phyloP scores from a whole-genome alignment of 2,888 invertebrate species.

The Yponomeuta malinellus region DNA sequence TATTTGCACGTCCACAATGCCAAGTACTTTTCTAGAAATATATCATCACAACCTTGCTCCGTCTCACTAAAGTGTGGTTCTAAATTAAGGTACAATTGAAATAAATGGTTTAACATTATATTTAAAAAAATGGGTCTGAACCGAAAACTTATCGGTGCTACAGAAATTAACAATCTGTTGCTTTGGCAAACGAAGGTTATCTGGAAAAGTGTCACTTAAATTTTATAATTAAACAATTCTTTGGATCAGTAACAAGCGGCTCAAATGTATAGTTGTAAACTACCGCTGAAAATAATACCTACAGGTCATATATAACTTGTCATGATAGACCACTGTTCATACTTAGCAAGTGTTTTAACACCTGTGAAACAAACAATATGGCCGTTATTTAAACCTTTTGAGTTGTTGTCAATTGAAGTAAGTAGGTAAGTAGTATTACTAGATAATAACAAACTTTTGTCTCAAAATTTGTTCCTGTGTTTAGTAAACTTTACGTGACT shows the following conservation, averaged over 20 bases:
- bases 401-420: too few species aligned
- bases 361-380: too few species aligned
- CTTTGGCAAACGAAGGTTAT: too few species aligned
- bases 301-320: neutral
- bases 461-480: neutral
- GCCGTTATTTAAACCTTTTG: too few species aligned
- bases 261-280: neutral
- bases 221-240: too few species aligned
- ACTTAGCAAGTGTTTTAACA: neutral
- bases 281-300: neutral
- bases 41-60: neutral
- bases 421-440: too few species aligned
- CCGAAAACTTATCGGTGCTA: too few species aligned
- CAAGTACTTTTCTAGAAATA: slow-evolving; percentile 9
- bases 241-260: neutral
- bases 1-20: slow-evolving; percentile 7
- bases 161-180: too few species aligned
- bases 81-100: neutral
- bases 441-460: too few species aligned
- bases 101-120: too few species aligned
- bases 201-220: too few species aligned
- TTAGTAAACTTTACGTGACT: neutral
- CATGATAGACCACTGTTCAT: neutral
- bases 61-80: neutral
- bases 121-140: too few species aligned